Conservation (phyloP, 2,888 invertebrate genomes). For the Chymomyza procnemis region DNA sequence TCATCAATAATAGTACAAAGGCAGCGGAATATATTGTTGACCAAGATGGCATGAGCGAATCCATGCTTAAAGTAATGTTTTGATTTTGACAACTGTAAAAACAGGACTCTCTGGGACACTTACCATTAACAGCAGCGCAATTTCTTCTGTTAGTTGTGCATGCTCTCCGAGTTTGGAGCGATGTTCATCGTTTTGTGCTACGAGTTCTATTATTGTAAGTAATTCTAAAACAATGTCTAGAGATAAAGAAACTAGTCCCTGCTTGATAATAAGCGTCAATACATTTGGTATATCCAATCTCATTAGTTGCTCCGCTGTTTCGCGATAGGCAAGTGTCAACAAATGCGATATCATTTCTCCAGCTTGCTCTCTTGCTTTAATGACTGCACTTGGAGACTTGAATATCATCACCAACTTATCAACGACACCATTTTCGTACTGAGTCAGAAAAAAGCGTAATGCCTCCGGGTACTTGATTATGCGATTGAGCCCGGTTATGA, state of each 20-base stretch:
- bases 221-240: slow-evolving; percentile 63
- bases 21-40: slow-evolving; percentile 71
- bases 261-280: slow-evolving; percentile 46
- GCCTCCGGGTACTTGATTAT: slow-evolving; percentile 56
- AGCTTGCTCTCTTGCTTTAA: slow-evolving; percentile 64
- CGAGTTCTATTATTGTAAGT: slow-evolving; percentile 59
- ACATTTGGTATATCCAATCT: slow-evolving; percentile 32
- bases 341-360: slow-evolving; percentile 60
- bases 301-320: slow-evolving; percentile 45
- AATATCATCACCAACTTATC: slow-evolving; percentile 49
- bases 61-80: slow-evolving; percentile 35
- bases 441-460: slow-evolving; percentile 48
- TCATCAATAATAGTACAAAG: slow-evolving; percentile 67
- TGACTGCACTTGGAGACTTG: slow-evolving; percentile 22
- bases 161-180: slow-evolving; percentile 42
- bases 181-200: slow-evolving; percentile 63
- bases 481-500: slow-evolving; percentile 64
- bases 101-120: background rate
- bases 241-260: slow-evolving; percentile 51
- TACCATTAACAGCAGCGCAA: slow-evolving; percentile 66
- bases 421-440: slow-evolving; percentile 42
- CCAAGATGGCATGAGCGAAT: slow-evolving; percentile 65
- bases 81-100: background rate
- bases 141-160: slow-evolving; percentile 38
- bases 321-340: slow-evolving; percentile 50